phyloP scores from a whole-genome alignment of 2,888 invertebrate genomes.

The Pinctada fucata region DNA sequence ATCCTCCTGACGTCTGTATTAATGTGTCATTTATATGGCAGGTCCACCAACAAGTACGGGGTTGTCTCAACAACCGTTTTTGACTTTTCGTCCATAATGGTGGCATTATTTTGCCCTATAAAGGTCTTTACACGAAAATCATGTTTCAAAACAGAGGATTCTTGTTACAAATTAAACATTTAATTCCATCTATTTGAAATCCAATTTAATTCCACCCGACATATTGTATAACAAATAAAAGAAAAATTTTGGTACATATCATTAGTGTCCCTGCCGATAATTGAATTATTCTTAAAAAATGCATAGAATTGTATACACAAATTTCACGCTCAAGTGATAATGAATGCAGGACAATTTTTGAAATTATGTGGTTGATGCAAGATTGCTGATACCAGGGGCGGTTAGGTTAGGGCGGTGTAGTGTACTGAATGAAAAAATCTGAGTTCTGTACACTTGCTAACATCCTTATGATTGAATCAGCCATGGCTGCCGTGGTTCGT shows the following conservation, averaged over 20 bases:
- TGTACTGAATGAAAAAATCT: too few species aligned
- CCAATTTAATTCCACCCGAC: neutral
- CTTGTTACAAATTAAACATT: neutral
- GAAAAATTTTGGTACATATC: neutral
- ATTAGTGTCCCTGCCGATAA: neutral
- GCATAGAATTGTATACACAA: neutral
- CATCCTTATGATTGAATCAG: neutral
- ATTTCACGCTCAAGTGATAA: neutral
- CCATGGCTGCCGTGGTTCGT: neutral
- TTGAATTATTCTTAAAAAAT: constrained; percentile 1
- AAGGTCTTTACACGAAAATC: too few species aligned
- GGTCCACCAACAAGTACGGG: too few species aligned
- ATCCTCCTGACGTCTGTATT: too few species aligned
- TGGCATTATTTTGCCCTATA: too few species aligned
- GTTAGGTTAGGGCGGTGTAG: neutral
- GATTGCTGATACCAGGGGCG: neutral
- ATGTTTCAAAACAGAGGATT: neutral
- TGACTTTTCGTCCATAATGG: too few species aligned
- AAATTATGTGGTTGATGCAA: neutral
- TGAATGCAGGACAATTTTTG: neutral
- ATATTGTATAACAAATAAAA: neutral
- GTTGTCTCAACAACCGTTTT: too few species aligned
- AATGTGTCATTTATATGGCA: too few species aligned
- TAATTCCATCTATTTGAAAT: neutral
- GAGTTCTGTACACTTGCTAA: neutral